Conservation (phyloP, 1,140 invertebrate genomes). For the Trichomalopsis sarcophagae region DNA sequence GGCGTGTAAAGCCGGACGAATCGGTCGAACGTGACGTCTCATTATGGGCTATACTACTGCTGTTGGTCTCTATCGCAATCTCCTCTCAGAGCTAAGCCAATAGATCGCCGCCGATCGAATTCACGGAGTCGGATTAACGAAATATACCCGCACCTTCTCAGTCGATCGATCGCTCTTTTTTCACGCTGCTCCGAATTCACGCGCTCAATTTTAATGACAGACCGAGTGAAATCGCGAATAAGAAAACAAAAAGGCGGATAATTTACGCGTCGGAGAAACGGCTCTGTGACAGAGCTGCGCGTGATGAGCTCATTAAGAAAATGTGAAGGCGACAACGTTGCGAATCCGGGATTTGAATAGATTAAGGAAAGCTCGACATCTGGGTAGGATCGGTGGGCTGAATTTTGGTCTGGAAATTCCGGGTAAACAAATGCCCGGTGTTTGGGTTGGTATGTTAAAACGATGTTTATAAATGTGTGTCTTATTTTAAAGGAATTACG, state of each 20-base stretch:
- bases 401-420: neutral
- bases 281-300: neutral
- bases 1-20: neutral
- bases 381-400: neutral
- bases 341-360: neutral
- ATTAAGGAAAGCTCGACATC: no score
- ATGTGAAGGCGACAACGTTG: neutral
- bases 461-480: no score
- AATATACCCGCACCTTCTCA: neutral
- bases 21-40: conserved; percentile 46
- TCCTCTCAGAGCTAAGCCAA: neutral
- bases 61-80: conserved; percentile 26
- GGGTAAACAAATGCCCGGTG: neutral
- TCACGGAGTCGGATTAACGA: conserved; percentile 26
- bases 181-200: neutral
- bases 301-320: neutral
- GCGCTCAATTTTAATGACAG: conserved; percentile 3
- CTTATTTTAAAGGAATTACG: no score
- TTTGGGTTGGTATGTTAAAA: neutral
- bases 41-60: conserved; percentile 23
- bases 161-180: neutral
- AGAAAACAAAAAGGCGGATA: neutral
- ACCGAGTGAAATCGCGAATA: neutral
- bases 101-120: neutral
- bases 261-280: neutral